Evolutionary conservation across 92 coral and sea anemone genomes (phyloP).

Genomic region (Siderastrea radians): DNA sequence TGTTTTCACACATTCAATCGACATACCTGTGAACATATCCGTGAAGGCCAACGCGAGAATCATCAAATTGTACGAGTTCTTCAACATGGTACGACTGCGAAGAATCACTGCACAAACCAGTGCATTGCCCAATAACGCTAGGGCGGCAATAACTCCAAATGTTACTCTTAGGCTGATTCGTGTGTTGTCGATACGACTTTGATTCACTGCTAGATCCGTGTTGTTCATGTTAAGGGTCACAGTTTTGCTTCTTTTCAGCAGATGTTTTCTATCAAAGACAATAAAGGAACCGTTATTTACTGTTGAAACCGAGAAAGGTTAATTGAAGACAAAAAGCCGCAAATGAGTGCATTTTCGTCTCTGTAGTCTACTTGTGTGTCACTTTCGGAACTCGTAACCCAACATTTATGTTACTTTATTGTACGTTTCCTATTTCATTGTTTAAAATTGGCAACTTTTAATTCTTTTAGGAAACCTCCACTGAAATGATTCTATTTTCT

Average conservation of each 20-base stretch:
- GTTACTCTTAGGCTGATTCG: constrained; percentile 28
- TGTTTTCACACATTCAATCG: not conserved
- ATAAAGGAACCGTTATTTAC: not conserved
- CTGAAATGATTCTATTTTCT: not conserved
- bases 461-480: not conserved
- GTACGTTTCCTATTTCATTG: not conserved
- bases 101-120: constrained; percentile 58
- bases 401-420: not conserved
- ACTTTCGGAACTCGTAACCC: not conserved
- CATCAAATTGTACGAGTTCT: constrained; percentile 66
- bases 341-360: not conserved
- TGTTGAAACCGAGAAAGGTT: not conserved
- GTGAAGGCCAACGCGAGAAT: constrained; percentile 65
- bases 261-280: not conserved
- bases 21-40: constrained; percentile 70
- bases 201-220: constrained; percentile 2
- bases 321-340: not conserved
- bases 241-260: not conserved
- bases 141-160: constrained; percentile 50
- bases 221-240: not conserved
- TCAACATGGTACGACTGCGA: constrained; percentile 32
- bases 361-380: not conserved
- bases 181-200: constrained; percentile 9
- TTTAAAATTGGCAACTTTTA: too few relatives aligned
- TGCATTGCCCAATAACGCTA: constrained; percentile 54